Base-by-base conservation (phyloP, 2,888 invertebrate species). In the Rhimphoctona megacephalus region DNA sequence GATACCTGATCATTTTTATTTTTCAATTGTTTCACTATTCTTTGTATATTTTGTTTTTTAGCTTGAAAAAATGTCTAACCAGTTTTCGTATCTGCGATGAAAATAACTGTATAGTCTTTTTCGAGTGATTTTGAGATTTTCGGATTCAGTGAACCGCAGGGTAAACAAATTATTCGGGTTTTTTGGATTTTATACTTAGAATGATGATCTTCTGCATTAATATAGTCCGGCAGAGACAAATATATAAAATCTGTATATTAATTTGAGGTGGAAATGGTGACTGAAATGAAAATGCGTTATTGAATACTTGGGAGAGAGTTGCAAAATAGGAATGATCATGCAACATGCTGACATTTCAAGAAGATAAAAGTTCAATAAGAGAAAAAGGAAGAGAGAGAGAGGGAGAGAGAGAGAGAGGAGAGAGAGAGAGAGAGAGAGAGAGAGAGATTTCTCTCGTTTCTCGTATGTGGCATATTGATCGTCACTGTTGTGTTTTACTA, bases 291-390 rank as follows among this genome's bases (percentile, higher is more conserved):
- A 66, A 14, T 33, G 22, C n/a, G 17, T 64, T 46, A 39, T 74
- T 39, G 33, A 52, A 52, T 14, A 17, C n/a, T 33, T 14, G 22
- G 49, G 17, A 54, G 39, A 67, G 39, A 81, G 8, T 25, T 43
- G 39, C 22, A 54, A 54, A 49, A 46, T 17, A 69, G 39, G 17
- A 69, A 82, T 43, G 54, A 67, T 76, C 57, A 54, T 11, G 76
- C 19, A 82, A 76, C 67, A 19, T 11, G 67, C 39, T 80, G 84
- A 84, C 84, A 84, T 84, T 84, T 84, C 49, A 49, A 39, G 14
- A 66, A 30, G 64, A 72, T 67, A 78, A 79, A 83, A 83, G 83
- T 78, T 83, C 64, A 72, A 30, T 46, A 25, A 70, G 52, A 46
- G 72, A 33, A n/a, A 73, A 36, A 73, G n/a, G 22, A n/a, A 57